Evolutionary conservation across 2,113 vertebrate genomes (phyloP), one percentile per base, ranked within the genome.

Genomic region (zebrafish (Danio rerio)): DNA sequence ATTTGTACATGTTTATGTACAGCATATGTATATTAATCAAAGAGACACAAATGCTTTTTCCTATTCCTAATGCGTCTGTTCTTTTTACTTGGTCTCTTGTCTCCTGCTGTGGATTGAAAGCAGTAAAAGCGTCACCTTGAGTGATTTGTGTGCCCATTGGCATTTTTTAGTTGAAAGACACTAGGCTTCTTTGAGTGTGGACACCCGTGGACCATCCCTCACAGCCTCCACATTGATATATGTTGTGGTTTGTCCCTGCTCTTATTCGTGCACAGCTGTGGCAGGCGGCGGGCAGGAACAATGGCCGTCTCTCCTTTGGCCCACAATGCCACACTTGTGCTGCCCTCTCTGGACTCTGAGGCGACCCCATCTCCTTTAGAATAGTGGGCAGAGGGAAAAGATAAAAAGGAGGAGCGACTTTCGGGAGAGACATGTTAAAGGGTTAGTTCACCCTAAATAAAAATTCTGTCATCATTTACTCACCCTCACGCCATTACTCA

Each of bases 261-360:
- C 78, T 80, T 74, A 76, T 84, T 85, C 85, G 82, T 81, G 66
- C 84, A 89, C 89, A 89, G 87, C 91, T 91, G 89, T 79, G 87
- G 82, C 81, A 85, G 88, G 82, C 79, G 50, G 13, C 16, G 82
- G 45, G 77, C 18, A 59, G 70, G 83, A 85, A 89, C 89, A 90
- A 84, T 87, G 86, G 58, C 69, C 58, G 81, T 80, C 81, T 88
- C 88, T 92, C 86, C 82, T 86, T 83, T 79, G 66, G 71, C 84
- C 87, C 89, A 92, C 89, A 91, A 91, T 89, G 90, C 86, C 75
- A 12, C 56, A 79, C 81, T 87, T 92, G 91, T 92, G 78, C 81
- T 68, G 76, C 71, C 21, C 31, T 81, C 68, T 86, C 80, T 83
- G 79, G 73, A 77, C 81, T 21, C 49, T 88, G 85, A 86, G 84